These are phyloP conservation scores for Copidosoma aretas DNA, from an alignment of 2,888 invertebrate species.

Conservation along the genomic window DNA sequence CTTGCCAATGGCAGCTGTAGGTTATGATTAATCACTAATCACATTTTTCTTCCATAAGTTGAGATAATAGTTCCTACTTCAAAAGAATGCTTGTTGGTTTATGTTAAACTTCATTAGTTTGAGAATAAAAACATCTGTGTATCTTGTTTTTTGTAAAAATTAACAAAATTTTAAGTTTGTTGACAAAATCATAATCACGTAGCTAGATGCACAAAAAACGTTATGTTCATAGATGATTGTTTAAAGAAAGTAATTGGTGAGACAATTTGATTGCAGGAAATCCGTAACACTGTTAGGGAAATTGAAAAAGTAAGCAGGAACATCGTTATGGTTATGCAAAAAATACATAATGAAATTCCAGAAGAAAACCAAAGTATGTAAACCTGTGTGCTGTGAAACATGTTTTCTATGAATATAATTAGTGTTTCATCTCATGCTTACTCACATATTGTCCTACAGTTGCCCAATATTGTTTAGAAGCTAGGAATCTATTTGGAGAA, in stretches of 20 bases:
- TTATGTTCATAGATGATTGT: too few species aligned
- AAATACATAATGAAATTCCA: conserved; percentile 77
- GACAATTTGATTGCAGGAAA: conserved; percentile 65
- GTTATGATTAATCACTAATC: neutral
- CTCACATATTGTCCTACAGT: conserved; percentile 45
- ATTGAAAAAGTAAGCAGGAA: conserved; percentile 81
- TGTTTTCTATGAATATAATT: neutral
- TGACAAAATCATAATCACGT: too few species aligned
- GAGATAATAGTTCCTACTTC: too few species aligned
- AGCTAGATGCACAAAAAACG: too few species aligned
- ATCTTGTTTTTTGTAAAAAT: neutral
- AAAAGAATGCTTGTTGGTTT: neutral
- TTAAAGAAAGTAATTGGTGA: conserved; percentile 26
- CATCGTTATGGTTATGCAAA: conserved; percentile 79
- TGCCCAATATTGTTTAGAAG: conserved; percentile 69
- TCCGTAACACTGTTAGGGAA: conserved; percentile 74
- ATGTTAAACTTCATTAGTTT: neutral
- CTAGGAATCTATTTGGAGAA: conserved; percentile 71
- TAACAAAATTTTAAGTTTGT: too few species aligned
- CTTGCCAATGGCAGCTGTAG: neutral
- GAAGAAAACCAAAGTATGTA: conserved; percentile 70
- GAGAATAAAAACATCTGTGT: neutral
- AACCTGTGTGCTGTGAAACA: conserved; percentile 14
- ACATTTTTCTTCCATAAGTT: neutral
- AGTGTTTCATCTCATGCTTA: too few species aligned